Base-by-base conservation (phyloP, 2,113 vertebrate genomes). In the Aptenodytes forsteri region DNA sequence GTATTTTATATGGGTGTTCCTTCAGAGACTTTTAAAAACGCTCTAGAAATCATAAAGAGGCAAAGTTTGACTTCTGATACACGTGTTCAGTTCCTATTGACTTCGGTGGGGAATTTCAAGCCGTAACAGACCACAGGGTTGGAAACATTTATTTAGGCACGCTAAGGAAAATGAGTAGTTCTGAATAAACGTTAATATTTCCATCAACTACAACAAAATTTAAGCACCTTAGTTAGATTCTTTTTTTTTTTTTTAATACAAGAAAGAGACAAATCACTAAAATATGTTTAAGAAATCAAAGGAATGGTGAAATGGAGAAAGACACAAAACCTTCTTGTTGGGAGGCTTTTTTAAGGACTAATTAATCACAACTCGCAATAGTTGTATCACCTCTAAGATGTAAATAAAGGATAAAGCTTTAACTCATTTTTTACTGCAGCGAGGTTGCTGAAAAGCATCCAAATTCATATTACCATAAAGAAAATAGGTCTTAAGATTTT, bases 141-240 rank as follows among this genome's bases (percentile, higher is more conserved):
- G 84, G 79, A 96, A 97, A 89, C 89, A 80, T 42, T 91, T 96
- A 69, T 80, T 95, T 79, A 91, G 88, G 65, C 50, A 72, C 15
- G 16, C 80, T 92, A 81, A 95, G 77, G 92, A 96, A 97, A 93
- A 55, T 38, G 13, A 86, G 54, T 90, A 94, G 38, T 46, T 79
- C 92, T 97, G 89, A 94, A 96, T 89, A 87, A 94, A 93, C 56
- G 61, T 79, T 94, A 95, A n/a, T 89, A 91, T 95, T 97, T 96
- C 81, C 56, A 95, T 71, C 29, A 96, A 89, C 76, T 91, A 82
- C 25, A 86, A 84, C 27, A 86, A 93, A 93, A 95, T 82, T 54
- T 94, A 91, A 93, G 36, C 70, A 83, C 22, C 73, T 87, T 93
- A 83, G 16, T 86, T 69, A 1, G 0, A 20, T 29, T 9, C 65